A percentile compares a stretch with the other conserved stretches of the same genome.
Conservation (phyloP, 2,888 invertebrate species). For the Orthosia gothica region DNA sequence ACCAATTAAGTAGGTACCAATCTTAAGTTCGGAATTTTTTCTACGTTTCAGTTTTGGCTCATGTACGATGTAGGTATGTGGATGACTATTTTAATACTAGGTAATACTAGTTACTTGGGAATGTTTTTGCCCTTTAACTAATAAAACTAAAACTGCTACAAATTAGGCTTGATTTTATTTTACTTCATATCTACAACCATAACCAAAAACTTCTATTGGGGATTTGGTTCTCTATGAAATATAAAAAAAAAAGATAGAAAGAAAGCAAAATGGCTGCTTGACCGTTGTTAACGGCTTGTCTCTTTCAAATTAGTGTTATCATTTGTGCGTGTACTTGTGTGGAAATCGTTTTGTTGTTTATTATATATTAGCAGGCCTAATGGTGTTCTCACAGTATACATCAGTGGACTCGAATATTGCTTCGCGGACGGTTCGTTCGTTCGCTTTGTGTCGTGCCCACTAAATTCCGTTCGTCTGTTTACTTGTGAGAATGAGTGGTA, state of each 20-base stretch:
- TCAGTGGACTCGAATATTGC: slow-evolving; percentile 74
- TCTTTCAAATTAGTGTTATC: slow-evolving; percentile 89
- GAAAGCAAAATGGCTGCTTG: slow-evolving; percentile 87
- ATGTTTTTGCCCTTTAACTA: no score
- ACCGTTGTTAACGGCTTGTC: slow-evolving; percentile 88
- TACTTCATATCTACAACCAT: neutral
- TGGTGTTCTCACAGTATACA: slow-evolving; percentile 75
- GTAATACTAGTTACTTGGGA: no score
- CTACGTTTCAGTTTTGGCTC: no score
- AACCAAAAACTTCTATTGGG: neutral
- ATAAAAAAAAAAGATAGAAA: slow-evolving; percentile 70
- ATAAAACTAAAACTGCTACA: no score
- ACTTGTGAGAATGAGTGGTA: slow-evolving; percentile 83
- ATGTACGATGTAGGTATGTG: no score
- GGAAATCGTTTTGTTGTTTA: slow-evolving; percentile 71
- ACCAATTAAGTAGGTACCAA: no score
- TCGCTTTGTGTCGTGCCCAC: slow-evolving; percentile 86
- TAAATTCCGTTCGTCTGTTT: slow-evolving; percentile 76
- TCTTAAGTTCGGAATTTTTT: no score
- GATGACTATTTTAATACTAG: no score
- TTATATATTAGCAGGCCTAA: slow-evolving; percentile 75
- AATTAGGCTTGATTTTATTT: neutral
- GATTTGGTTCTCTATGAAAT: slow-evolving; percentile 37
- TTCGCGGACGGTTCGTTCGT: slow-evolving; percentile 83
- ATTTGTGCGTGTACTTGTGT: slow-evolving; percentile 78